A percentile compares a stretch with the other conserved stretches of the same genome.
These are phyloP conservation scores for Chalcis sispes DNA, from an alignment of 2,888 invertebrate species.

Conservation along the genomic window DNA sequence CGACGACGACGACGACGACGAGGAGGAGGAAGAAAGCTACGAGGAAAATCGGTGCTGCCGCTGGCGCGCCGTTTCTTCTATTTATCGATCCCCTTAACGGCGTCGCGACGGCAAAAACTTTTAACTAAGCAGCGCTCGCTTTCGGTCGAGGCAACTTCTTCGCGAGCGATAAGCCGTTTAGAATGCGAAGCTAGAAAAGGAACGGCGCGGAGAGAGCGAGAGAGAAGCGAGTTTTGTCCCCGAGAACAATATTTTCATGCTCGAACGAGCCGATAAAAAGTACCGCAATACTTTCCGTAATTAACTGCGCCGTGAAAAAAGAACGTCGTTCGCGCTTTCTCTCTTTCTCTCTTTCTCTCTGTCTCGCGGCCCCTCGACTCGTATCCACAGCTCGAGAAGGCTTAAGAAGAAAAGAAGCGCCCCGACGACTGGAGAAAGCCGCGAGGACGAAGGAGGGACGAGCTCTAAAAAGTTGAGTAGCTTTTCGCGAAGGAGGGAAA, in stretches of 20 bases:
- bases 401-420: constrained; percentile 14
- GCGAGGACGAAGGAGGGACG: constrained; percentile 30
- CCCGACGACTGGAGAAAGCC: background rate
- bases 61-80: constrained; percentile 19
- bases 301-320: constrained; percentile 64
- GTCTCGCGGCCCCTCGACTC: no score
- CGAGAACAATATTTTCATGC: constrained; percentile 68
- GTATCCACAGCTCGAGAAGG: no score
- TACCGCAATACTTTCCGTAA: constrained; percentile 68
- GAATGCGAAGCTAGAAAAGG: constrained; percentile 57
- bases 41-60: constrained; percentile 5
- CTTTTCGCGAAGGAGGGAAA: constrained; percentile 60
- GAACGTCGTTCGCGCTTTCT: no score
- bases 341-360: no score
- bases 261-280: constrained; percentile 68
- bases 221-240: constrained; percentile 58
- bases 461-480: constrained; percentile 66
- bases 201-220: no score
- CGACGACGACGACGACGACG: no score
- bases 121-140: constrained; percentile 53
- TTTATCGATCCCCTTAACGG: constrained; percentile 60
- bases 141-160: constrained; percentile 50
- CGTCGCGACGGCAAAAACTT: constrained; percentile 58
- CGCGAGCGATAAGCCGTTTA: constrained; percentile 64
- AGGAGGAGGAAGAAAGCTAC: no score